Evolutionary conservation across 2,113 vertebrate species (phyloP), one percentile per base, ranked within the genome.

Genomic region (Pedetes capensis): DNA sequence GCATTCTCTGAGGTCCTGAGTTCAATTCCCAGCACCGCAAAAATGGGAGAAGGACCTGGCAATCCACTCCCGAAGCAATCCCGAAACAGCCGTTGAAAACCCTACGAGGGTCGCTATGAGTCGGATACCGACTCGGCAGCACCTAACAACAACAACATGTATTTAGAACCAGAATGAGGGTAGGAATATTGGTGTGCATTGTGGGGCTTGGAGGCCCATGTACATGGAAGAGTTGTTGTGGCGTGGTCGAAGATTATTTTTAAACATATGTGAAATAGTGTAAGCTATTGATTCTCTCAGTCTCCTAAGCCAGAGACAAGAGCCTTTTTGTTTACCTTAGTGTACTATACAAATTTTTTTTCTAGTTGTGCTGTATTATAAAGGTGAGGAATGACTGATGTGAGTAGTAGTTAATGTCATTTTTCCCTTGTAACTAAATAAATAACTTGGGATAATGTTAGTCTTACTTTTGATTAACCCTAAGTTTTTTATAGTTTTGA

Each of bases 401-500:
- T 57, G 16, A 7, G 8, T 85, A 47, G 44, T 57, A 32, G 95
- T 11, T 74, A 42, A 64, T 87, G 9, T 34, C 16, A 27, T 17
- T 37, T 72, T 89, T 83, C 61, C 16, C n/a, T 96, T 64, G 14
- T 55, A 80, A 72, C 51, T 2, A 94, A 63, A 32, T 75, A 76
- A 10, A 7, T 95, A 63, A 72, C 12, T 78, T 92, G 44, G 42
- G 94, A 90, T 66, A 81, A 83, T 83, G 8, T 79, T 89, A 59
- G 44, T 87, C 32, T 79, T 93, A 75, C 8, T 89, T 88, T 91
- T 85, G 25, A 8, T 39, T 85, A 71, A 12, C 23, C 53, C 88
- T 87, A 63, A 75, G 32, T 53, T 23, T 51, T 37, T 61, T 14
- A 37, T 85, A 63, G 95, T 93, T 91, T 74, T 72, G 29, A 96